phyloP scores from a whole-genome alignment of 2,113 vertebrate species.

The Dryoscopus gambensis region DNA sequence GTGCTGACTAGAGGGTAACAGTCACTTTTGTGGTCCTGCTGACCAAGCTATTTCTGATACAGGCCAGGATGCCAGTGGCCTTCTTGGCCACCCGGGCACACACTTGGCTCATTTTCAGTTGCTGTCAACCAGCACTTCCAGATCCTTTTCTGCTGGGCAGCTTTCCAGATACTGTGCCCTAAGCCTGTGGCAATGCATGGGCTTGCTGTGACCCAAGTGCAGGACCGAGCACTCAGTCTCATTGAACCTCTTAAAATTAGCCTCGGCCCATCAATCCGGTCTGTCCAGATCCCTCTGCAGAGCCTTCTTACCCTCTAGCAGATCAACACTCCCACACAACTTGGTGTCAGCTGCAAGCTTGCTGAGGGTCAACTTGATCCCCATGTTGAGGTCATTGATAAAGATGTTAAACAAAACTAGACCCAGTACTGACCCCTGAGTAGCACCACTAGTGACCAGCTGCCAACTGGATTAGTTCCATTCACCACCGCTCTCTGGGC shows the following conservation, averaged over 20 bases:
- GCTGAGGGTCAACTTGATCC: background rate
- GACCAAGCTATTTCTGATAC: background rate
- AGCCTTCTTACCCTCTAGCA: background rate
- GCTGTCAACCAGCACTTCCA: background rate
- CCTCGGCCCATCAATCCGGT: accelerated
- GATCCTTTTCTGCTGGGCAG: background rate
- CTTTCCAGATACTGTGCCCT: background rate
- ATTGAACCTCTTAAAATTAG: background rate
- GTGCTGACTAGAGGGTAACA: background rate
- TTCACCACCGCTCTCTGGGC: background rate
- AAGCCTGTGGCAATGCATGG: background rate
- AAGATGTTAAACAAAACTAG: background rate
- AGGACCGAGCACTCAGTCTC: background rate
- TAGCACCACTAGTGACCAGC: background rate
- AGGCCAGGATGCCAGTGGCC: background rate
- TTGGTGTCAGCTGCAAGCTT: background rate
- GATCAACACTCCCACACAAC: background rate
- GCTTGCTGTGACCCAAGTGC: background rate
- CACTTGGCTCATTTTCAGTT: background rate
- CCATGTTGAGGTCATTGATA: background rate
- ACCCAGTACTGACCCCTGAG: background rate
- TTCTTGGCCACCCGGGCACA: background rate
- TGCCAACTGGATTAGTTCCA: background rate
- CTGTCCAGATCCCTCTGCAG: background rate
- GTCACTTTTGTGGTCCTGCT: background rate